A percentile compares a stretch with the other conserved stretches of the same genome.
Conservation (phyloP, 2,113 vertebrate genomes). For the Dasyurus viverrinus region DNA sequence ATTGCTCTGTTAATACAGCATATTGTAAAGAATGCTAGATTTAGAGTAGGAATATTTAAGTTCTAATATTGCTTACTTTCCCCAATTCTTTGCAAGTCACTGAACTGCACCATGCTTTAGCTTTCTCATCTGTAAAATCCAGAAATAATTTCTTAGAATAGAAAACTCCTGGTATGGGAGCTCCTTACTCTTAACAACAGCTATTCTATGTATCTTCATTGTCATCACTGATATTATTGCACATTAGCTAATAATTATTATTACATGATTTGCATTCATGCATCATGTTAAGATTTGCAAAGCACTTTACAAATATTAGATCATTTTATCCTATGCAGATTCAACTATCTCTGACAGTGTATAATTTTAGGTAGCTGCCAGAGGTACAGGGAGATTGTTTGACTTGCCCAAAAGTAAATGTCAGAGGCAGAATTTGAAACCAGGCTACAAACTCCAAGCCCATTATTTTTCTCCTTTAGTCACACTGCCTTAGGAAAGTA, state of each 20-base stretch:
- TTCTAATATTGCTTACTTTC: not conserved
- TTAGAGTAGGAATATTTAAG: not conserved
- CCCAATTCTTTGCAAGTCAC: not conserved
- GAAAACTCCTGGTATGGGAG: not conserved
- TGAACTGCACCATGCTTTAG: not conserved
- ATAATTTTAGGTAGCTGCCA: not conserved
- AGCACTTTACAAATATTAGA: too few relatives aligned
- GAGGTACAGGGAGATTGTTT: not conserved
- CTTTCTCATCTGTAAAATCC: not conserved
- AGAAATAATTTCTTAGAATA: not conserved
- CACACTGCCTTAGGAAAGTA: not conserved
- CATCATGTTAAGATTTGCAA: not conserved
- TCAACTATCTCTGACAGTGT: not conserved
- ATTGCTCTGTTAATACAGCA: not conserved
- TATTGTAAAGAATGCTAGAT: not conserved
- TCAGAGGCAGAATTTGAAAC: not conserved
- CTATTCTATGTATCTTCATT: not conserved
- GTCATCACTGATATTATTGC: not conserved
- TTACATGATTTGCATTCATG: not conserved
- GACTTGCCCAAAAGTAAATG: not conserved
- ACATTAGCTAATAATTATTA: not conserved
- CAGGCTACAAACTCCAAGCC: not conserved
- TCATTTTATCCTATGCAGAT: not conserved
- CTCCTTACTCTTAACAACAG: too few relatives aligned
- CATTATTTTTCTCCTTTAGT: not conserved